Evolutionary conservation across 1,140 invertebrate species (phyloP), one percentile per base, ranked within the genome.

Genomic region (Drosophila albomicans): DNA sequence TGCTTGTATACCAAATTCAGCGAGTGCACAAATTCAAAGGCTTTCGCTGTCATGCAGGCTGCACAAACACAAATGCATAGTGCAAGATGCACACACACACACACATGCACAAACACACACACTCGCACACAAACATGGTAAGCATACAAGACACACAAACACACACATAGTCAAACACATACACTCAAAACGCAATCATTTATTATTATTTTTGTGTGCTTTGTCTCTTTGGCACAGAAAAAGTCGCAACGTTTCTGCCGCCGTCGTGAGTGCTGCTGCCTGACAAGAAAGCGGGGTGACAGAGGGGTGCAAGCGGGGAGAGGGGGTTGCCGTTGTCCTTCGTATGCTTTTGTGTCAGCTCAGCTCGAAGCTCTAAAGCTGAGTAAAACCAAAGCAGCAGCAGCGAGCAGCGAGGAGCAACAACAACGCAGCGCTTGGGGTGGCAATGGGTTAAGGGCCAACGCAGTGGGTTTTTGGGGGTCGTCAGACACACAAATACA

Each of bases 131-230:
- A 75, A 48, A 16, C 46, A 48, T 48, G 8, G 13, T 48, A 3
- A 16, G 46, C 46, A 48, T 41, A 48, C 15, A 38, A 38, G 35
- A 58, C 56, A 73, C n/a, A 61, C 30, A 68, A 56, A 68, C 8
- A 58, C 56, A 67, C n/a, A 48, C 1, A 35, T 35, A 65, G 35
- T 35, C 62, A 68, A 57, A 73, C 57, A 56, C 41, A 58, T 16
- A 49, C 66, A 79, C 46, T 58, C 52, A 79, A 67, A 79, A 79
- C 78, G 84, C 80, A 87, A 87, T 87, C 85, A 87, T 87, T 87
- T 87, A 87, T 87, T 87, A 87, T 87, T 87, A 87, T 87, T 88
- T 88, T 89, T 88, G 85, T 89, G 81, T 89, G 81, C 85, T 89
- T 88, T 88, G 85, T 88, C 81, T 89, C 85, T 89, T 85, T 88